Conservation (phyloP, 2,888 invertebrate genomes). For the Limnephilus rhombicus region DNA sequence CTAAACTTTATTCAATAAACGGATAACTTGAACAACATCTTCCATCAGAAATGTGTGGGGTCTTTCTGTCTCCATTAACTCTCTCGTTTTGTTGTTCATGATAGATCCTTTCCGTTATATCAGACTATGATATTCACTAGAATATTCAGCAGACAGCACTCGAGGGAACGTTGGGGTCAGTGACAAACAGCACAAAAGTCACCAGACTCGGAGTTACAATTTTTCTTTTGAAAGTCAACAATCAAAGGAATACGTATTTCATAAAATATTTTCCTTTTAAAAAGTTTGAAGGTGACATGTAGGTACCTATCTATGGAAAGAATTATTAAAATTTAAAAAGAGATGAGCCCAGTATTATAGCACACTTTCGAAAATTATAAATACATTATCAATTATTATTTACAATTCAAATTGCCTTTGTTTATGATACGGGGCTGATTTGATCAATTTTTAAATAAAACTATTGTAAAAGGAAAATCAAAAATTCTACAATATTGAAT, state of each 20-base stretch:
- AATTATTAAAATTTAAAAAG: not conserved
- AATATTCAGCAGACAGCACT: not conserved
- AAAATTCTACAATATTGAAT: not conserved
- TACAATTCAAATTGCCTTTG: too few species aligned
- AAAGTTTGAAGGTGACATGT: not conserved
- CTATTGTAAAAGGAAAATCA: not conserved
- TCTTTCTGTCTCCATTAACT: not conserved
- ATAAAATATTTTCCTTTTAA: not conserved
- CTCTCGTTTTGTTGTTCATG: not conserved
- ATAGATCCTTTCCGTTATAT: not conserved
- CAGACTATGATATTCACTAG: not conserved
- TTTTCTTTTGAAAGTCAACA: not conserved
- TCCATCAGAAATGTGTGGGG: not conserved
- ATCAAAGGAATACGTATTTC: not conserved
- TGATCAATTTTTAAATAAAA: too few species aligned
- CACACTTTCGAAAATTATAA: too few species aligned
- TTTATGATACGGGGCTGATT: too few species aligned
- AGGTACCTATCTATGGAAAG: too few species aligned
- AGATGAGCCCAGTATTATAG: not conserved
- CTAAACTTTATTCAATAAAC: not conserved
- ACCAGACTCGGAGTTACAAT: not conserved
- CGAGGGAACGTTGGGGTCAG: not conserved
- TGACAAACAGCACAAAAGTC: not conserved
- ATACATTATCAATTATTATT: too few species aligned
- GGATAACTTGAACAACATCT: not conserved